A percentile compares a stretch with the other conserved stretches of the same genome.
These are phyloP conservation scores for Pelusios castaneus DNA, from an alignment of 2,113 vertebrate genomes.

Conservation along the genomic window DNA sequence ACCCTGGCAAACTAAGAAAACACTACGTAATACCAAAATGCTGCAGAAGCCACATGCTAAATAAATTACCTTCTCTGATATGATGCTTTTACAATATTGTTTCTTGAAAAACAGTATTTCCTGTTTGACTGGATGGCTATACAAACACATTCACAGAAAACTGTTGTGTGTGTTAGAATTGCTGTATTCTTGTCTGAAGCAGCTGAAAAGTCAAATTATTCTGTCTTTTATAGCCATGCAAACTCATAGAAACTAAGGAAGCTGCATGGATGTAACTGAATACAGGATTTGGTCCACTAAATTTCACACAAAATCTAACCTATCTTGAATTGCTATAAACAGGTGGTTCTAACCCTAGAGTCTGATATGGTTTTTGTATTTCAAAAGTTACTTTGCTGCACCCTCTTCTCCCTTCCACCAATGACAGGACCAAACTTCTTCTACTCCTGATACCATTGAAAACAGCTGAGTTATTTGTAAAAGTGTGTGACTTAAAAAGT, in stretches of 20 bases:
- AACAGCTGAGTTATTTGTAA: slow-evolving; percentile 4
- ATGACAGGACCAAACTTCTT: slow-evolving; percentile 12
- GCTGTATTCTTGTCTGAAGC: neutral
- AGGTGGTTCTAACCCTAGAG: neutral
- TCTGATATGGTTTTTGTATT: slow-evolving; percentile 57
- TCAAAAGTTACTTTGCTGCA: slow-evolving; percentile 46
- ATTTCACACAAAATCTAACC: neutral
- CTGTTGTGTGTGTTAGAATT: fast-evolving
- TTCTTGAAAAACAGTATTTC: neutral
- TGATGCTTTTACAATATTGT: fast-evolving
- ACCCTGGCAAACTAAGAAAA: neutral
- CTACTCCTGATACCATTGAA: slow-evolving; percentile 9
- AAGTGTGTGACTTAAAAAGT: slow-evolving; percentile 44
- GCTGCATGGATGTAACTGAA: slow-evolving; percentile 39
- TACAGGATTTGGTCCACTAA: slow-evolving; percentile 9
- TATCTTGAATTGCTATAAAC: slow-evolving; percentile 48
- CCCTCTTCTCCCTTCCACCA: slow-evolving; percentile 20
- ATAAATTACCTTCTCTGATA: neutral
- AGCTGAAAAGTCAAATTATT: neutral
- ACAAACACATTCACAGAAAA: neutral
- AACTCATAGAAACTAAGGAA: neutral
- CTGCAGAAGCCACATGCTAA: fast-evolving
- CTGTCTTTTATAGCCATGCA: neutral
- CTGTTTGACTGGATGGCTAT: neutral
- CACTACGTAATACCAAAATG: neutral